These are phyloP conservation scores for Stenodera caucasica DNA, from an alignment of 2,888 invertebrate species.

Conservation along the genomic window DNA sequence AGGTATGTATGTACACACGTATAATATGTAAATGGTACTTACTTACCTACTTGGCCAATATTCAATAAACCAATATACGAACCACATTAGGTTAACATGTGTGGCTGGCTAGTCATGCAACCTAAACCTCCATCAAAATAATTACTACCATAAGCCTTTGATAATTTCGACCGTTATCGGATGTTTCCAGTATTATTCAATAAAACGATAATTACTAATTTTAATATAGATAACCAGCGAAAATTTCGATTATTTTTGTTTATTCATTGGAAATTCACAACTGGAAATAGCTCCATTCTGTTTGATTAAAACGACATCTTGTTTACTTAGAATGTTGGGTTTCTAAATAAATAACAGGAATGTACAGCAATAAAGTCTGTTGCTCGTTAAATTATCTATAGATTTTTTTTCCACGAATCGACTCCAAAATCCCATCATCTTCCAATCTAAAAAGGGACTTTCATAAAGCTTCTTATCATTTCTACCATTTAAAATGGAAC, in stretches of 20 bases:
- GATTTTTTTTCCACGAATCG: neutral
- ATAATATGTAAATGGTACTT: too few relatives aligned
- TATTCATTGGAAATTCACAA: neutral
- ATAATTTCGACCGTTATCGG: neutral
- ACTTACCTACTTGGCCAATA: neutral
- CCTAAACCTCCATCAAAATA: conserved; percentile 10
- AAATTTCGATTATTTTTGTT: neutral
- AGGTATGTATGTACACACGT: too few relatives aligned
- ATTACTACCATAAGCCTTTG: neutral
- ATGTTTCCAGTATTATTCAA: too few relatives aligned
- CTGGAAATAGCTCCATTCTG: neutral
- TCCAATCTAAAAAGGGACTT: neutral
- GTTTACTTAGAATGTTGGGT: conserved; percentile 1
- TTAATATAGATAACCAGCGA: too few relatives aligned
- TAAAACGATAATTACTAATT: too few relatives aligned
- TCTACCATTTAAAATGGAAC: neutral
- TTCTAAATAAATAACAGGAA: conserved; percentile 5
- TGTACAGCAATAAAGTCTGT: neutral
- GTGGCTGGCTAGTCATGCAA: conserved; percentile 5
- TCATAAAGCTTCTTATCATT: conserved; percentile 1
- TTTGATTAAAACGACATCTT: conserved; percentile 4
- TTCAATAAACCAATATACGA: conserved; percentile 2
- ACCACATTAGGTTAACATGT: conserved; percentile 8
- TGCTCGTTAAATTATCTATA: neutral
- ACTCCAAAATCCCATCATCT: neutral